phyloP scores from a whole-genome alignment of 2,113 vertebrate genomes.

The Erythrocercus mccallii region DNA sequence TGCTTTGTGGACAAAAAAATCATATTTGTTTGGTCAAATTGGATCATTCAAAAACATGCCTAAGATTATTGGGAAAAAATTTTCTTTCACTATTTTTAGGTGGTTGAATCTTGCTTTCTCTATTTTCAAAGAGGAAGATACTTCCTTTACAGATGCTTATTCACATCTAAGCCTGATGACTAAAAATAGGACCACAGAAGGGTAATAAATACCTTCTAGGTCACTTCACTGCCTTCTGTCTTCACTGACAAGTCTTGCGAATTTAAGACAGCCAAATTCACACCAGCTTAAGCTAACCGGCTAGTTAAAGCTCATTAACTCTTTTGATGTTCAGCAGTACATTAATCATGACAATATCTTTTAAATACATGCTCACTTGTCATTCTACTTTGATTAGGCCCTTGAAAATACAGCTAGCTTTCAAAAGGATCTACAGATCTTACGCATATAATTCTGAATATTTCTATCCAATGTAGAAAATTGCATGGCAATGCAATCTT shows the following conservation, averaged over 20 bases:
- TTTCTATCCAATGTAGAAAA: slow-evolving; percentile 33
- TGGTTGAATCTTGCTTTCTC: not conserved
- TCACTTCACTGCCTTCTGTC: not conserved
- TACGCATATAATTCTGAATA: slow-evolving; percentile 21
- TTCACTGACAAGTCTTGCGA: not conserved
- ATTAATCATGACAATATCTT: slow-evolving; percentile 47
- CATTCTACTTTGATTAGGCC: slow-evolving; percentile 19
- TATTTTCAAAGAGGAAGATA: not conserved
- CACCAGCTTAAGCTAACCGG: not conserved
- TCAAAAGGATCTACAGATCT: slow-evolving; percentile 47
- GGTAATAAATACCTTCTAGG: not conserved
- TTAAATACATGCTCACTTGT: slow-evolving; percentile 18
- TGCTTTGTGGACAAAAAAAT: not conserved
- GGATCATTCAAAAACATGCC: not conserved
- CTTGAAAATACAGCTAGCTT: slow-evolving; percentile 26
- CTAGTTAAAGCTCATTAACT: slow-evolving; percentile 26
- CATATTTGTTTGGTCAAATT: not conserved
- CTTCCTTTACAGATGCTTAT: not conserved
- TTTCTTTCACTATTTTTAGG: not conserved
- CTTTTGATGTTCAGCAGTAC: slow-evolving; percentile 34
- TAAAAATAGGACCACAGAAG: not conserved
- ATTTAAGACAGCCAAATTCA: not conserved
- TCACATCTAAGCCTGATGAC: not conserved
- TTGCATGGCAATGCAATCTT: not conserved
- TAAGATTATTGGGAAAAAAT: not conserved